These are phyloP conservation scores for Strigamia maritima DNA, from an alignment of 2,888 invertebrate genomes.

Conservation along the genomic window DNA sequence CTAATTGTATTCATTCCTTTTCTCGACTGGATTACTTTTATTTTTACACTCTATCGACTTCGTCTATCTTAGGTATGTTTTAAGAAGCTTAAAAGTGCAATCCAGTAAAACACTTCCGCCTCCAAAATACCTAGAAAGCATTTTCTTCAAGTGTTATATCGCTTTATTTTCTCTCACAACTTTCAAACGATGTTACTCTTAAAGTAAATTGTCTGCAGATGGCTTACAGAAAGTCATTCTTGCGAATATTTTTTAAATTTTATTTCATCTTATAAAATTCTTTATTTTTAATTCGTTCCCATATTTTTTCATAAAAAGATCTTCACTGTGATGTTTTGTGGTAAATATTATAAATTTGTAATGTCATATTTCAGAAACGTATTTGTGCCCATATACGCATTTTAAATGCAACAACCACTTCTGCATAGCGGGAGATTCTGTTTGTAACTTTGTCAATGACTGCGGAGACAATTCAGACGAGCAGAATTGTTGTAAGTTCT, in stretches of 20 bases:
- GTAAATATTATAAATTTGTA: not conserved
- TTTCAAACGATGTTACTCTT: not conserved
- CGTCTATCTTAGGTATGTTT: not conserved
- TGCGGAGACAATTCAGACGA: slow-evolving; percentile 55
- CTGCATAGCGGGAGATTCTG: slow-evolving; percentile 53
- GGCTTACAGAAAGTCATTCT: not conserved
- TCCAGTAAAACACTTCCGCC: not conserved
- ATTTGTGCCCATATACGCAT: slow-evolving; percentile 53
- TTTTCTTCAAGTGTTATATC: not conserved
- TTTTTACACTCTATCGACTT: not conserved
- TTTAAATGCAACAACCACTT: slow-evolving; percentile 56
- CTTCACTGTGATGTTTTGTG: too few relatives aligned
- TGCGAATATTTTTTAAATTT: not conserved
- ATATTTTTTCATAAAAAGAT: not conserved
- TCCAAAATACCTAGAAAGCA: slow-evolving; percentile 10
- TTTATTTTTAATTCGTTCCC: not conserved
- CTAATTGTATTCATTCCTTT: not conserved
- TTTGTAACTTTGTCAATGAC: slow-evolving; percentile 53
- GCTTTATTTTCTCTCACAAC: not conserved
- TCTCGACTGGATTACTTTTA: not conserved
- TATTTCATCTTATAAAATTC: not conserved
- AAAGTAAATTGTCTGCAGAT: not conserved
- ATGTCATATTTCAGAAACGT: slow-evolving; percentile 50
- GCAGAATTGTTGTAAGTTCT: slow-evolving; percentile 51
- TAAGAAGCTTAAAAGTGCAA: slow-evolving; percentile 10